Percentiles rank a stretch among this genome's conserved stretches.
phyloP scores from a whole-genome alignment of 1,140 invertebrate genomes.

The Pseudomyrmex flavicornis region DNA sequence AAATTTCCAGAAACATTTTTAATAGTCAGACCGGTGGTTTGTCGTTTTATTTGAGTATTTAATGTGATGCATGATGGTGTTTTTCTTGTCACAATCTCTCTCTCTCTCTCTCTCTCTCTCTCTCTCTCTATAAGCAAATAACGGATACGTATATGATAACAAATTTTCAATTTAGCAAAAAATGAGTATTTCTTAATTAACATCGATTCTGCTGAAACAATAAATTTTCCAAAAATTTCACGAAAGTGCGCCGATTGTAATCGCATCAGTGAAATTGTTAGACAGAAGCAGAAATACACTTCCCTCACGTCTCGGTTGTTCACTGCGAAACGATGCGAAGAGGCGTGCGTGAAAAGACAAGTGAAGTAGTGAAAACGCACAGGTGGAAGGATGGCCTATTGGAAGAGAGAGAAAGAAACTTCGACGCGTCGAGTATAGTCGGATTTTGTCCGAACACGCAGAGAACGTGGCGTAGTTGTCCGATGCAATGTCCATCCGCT shows the following conservation, averaged over 20 bases:
- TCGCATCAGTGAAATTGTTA: not conserved
- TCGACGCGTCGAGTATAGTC: constrained; percentile 66
- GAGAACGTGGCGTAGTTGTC: constrained; percentile 51
- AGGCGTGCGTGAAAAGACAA: constrained; percentile 48
- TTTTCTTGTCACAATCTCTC: not conserved
- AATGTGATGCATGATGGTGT: constrained; percentile 27
- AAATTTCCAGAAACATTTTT: constrained; percentile 45
- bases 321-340: constrained; percentile 2
- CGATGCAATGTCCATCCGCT: constrained; percentile 65
- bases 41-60: constrained; percentile 46
- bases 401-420: constrained; percentile 30
- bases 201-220: too few species aligned
- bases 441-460: constrained; percentile 68
- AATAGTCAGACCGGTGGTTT: constrained; percentile 11
- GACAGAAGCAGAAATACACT: constrained; percentile 34
- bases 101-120: too few species aligned
- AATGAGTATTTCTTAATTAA: too few species aligned
- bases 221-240: too few species aligned
- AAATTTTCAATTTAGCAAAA: too few species aligned
- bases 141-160: not conserved
- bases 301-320: constrained; percentile 16
- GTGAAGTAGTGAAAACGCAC: constrained; percentile 57
- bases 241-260: too few species aligned
- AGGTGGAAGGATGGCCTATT: constrained; percentile 66
- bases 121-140: not conserved